Evolutionary conservation across 1,140 invertebrate genomes (phyloP), one percentile per base, ranked within the genome.

Genomic region (Panagrolaimus sp.): DNA sequence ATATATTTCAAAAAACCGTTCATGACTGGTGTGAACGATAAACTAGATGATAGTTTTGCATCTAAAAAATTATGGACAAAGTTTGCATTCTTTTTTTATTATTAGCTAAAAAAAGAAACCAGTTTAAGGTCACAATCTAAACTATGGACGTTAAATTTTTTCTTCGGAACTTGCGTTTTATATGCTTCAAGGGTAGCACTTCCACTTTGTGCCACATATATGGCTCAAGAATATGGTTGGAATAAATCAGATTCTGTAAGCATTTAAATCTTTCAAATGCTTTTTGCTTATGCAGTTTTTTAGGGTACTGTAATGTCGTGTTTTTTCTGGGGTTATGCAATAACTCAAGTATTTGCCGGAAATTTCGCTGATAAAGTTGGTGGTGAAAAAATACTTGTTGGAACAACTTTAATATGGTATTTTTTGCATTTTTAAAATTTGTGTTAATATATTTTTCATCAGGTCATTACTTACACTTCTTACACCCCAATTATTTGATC

Each of bases 241-340:
- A 88, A 87, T 74, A 90, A 89, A 84, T 87, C 88, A 38, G 87
- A 89, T 73, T 88, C 88, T 16, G 89, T 86, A 74, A 74, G 82
- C n/a, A n/a, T n/a, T n/a, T n/a, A n/a, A n/a, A n/a, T 47, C 14
- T 73, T 51, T 20, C 44, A 61, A 44, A 25, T 16, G 27, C 20
- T 23, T 43, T 57, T 53, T 61, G 20, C n/a, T n/a, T n/a, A 9
- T 27, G 27, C 2, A 20, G 11, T 46, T 38, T 16, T 68, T 45
- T 72, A 87, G 86, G 86, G 89, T 3, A 88, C 88, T 1, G 87
- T 90, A 53, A 77, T 90, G 9, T 89, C 89, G 5, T 88, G 88
- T 38, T 90, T 90, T 77, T 90, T 90, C 77, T 90, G 89, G 89
- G 89, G 89, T 64, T 90, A 90, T 73, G 89, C 88, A 0, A 78